phyloP scores from a whole-genome alignment of 1,140 invertebrate species.

The Apis mellifera region Amel_HAv3.1 CM009941.2:2695001-2695500 shows the following conservation, averaged over 20 bases:
- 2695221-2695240: not conserved
- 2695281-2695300: not conserved
- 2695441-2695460: constrained; percentile 12
- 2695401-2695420: constrained; percentile 16
- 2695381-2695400: constrained; percentile 2
- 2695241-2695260: not conserved
- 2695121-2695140: not conserved
- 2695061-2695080: constrained; percentile 12
- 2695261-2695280: not conserved
- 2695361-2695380: not conserved
- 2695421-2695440: constrained; percentile 25
- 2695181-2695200: not conserved
- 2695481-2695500: constrained; percentile 46
- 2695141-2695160: not conserved
- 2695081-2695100: not conserved
- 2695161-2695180: not conserved
- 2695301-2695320: not conserved
- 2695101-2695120: not conserved
- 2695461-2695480: constrained; percentile 39
- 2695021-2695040: too few species aligned
- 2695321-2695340: not conserved
- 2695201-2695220: not conserved
- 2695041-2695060: not conserved
- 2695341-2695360: not conserved
- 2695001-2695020: not conserved